phyloP scores from a whole-genome alignment of 2,113 vertebrate genomes.

The Alethe diademata region DNA sequence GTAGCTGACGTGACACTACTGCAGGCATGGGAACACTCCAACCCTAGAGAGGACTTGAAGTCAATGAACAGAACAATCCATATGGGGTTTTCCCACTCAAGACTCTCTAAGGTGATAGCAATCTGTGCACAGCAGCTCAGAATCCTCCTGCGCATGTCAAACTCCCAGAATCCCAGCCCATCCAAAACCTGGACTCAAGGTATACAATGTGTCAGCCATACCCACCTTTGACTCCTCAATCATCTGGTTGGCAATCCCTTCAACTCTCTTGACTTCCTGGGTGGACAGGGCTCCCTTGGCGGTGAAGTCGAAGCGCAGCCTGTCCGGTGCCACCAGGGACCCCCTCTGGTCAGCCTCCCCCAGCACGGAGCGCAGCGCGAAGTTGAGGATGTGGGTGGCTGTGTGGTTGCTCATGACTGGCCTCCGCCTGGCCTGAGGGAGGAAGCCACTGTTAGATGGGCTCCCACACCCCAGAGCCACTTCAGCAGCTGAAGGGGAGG shows the following conservation, averaged over 20 bases:
- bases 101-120: neutral
- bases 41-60: neutral
- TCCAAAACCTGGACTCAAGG: neutral
- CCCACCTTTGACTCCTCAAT: conserved; percentile 89
- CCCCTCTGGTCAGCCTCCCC: conserved; percentile 96
- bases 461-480: fast-evolving
- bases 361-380: conserved; percentile 87
- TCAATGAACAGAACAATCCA: neutral
- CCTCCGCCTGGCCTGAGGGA: conserved; percentile 82
- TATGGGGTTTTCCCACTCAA: neutral
- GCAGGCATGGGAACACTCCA: neutral
- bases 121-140: neutral
- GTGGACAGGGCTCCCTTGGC: conserved; percentile 93
- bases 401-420: conserved; percentile 98
- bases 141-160: neutral
- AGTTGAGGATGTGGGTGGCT: conserved; percentile 95
- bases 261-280: conserved; percentile 82
- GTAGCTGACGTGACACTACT: neutral
- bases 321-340: conserved; percentile 91
- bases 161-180: neutral
- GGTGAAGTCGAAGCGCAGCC: conserved; percentile 94
- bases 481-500: neutral
- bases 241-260: conserved; percentile 85
- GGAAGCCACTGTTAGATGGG: neutral
- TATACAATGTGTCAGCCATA: fast-evolving